Percentiles rank a stretch among this genome's conserved stretches.
Conservation (phyloP, 2,113 vertebrate genomes). For the Physeter macrocephalus region DNA sequence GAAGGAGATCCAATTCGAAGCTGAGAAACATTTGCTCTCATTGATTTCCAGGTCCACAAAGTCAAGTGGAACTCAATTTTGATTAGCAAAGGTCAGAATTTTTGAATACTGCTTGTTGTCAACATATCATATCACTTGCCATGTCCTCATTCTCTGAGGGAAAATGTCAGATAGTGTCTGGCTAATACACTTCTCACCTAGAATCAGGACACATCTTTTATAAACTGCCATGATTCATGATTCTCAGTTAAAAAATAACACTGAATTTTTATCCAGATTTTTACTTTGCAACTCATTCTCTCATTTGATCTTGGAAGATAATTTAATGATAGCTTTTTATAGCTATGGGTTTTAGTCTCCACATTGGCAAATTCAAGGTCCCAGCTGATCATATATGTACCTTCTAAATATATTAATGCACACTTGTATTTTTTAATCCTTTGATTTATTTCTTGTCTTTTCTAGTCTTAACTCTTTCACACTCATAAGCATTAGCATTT, state of each 20-base stretch:
- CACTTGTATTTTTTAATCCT: neutral
- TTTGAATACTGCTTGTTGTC: neutral
- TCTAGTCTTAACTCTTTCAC: neutral
- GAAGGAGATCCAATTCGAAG: neutral
- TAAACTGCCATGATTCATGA: neutral
- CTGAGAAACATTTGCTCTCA: constrained; percentile 33
- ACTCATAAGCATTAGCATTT: neutral
- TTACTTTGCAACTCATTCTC: neutral
- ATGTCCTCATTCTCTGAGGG: neutral
- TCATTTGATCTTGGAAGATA: neutral
- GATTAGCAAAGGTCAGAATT: neutral
- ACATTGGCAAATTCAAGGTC: neutral
- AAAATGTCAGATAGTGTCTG: neutral
- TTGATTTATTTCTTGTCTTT: neutral
- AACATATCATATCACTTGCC: neutral
- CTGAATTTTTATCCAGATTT: neutral
- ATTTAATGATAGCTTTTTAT: neutral
- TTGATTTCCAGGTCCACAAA: constrained; percentile 23
- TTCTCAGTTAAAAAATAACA: neutral
- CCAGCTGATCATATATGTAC: neutral
- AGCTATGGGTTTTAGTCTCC: neutral
- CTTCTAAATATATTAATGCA: neutral
- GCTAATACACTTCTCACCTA: neutral
- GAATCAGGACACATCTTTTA: neutral
- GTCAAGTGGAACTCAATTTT: constrained; percentile 17